Evolutionary conservation across 1,140 invertebrate species (phyloP), one percentile per base, ranked within the genome.

Genomic region (Atta cephalotes): DNA sequence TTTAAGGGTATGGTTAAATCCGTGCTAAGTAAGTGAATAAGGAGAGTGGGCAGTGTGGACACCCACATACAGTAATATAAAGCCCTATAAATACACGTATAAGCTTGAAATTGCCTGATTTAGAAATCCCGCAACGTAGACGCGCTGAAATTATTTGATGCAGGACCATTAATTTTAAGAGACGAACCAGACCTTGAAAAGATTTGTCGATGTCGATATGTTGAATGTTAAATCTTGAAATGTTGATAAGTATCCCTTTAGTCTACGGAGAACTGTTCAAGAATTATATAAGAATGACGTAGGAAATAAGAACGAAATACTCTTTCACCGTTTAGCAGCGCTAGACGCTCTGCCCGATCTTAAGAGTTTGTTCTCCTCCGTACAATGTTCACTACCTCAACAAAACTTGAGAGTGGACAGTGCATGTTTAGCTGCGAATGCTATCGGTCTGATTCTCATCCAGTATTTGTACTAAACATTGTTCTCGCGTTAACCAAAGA

Each of bases 11-110:
- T 6, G 31, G 31, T 72, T 66, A 35, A 68, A 80, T 12, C 45
- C 56, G 25, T 25, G 28, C 2, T 31, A 45, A 31, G 49, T 53
- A 31, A 65, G 49, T 12, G 78, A 31, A 80, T 56, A 70, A 53
- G 65, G 31, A 10, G 25, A 56, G 35, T 28, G 79, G 7, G 21
- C 51, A 45, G 16, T 66, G 18, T n/a, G 25, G 25, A 39, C 35
- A 7, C 35, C 3, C 39, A 31, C 31, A 10, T 18, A 53, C 28
- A 58, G 35, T 16, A 45, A 21, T 16, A 2, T 39, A 39, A 4
- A 21, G 25, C n/a, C 35, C 35, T 39, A 66, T 79, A 66, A 79
- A 79, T 80, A 53, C n/a, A 25, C n/a, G 16, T n/a, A 49, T 63
- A 39, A 58, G 35, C 18, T 21, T 60, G 28, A 31, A 28, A 25